Base-by-base conservation (phyloP, 2,888 invertebrate genomes). In the Strigamia crassipes region DNA sequence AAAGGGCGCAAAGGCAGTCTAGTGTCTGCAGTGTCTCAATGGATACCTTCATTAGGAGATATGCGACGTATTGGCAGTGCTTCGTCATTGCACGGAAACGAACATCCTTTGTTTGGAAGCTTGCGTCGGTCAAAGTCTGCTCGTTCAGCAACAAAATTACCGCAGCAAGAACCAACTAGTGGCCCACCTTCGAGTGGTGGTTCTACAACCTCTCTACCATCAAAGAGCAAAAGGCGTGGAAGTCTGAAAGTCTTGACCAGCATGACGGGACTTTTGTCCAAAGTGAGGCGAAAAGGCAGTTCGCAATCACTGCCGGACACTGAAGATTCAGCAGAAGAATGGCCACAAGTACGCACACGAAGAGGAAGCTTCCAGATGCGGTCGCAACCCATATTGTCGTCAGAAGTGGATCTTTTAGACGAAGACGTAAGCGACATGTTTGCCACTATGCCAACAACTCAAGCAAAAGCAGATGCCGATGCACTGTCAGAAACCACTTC, bases 201-300 rank as follows among this genome's bases (percentile, higher is more conserved):
- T 23, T 78, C 82, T 13, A 56, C 66, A 5, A 46, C 56, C 10
- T 78, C 66, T 21, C 46, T 46, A n/a, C 79, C 78, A 9, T 56
- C 80, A 13, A 42, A 80, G 15, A 51, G 80, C 18, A 56, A 80
- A 8, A 51, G 83, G 18, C n/a, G 61, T 15, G 81, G 81, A 9
- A 81, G 81, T 38, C 34, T 80, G 27, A 83, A 81, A 6, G 89
- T 96, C 81, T 94, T 94, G 0, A 92, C 94, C 0, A 95, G 95
- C 0, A 93, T 96, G 88, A 94, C 94, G 0, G 94, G 94, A 27
- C 91, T 96, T 83, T 89, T 96, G 85, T 94, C 94, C 87, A 95
- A 95, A 89, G 95, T 95, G 0, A 93, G 94, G 87, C 88, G 93
- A 85, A 92, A 92, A 88, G 90, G 91, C 41, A 83, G 81, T 8